phyloP scores from a whole-genome alignment of 2,888 invertebrate species.

The Sesia bembeciformis region DNA sequence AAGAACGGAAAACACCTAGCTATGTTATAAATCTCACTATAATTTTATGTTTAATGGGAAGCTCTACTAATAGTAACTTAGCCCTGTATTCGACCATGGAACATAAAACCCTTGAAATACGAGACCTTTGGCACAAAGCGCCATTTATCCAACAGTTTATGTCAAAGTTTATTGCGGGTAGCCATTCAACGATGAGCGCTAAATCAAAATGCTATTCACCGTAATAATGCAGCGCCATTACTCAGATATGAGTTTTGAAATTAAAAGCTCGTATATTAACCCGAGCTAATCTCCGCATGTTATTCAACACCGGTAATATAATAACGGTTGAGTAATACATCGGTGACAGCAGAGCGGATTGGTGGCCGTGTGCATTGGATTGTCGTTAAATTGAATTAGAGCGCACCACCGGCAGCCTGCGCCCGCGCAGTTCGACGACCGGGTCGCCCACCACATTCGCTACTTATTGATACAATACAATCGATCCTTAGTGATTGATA shows the following conservation, averaged over 20 bases:
- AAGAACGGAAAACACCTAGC: no score
- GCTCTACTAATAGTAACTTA: neutral
- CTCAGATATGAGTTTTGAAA: constrained; percentile 26
- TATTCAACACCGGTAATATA: constrained; percentile 26
- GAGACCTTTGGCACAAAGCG: constrained; percentile 27
- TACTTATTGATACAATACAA: constrained; percentile 63
- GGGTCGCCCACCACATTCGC: constrained; percentile 61
- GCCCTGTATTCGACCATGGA: constrained; percentile 1
- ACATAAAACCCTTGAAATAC: constrained; percentile 24
- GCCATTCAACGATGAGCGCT: constrained; percentile 23
- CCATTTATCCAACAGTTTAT: constrained; percentile 25
- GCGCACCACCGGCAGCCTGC: constrained; percentile 53
- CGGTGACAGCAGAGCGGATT: constrained; percentile 37
- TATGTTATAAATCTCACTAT: no score
- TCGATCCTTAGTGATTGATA: constrained; percentile 67
- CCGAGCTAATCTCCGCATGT: constrained; percentile 23
- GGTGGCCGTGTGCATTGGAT: constrained; percentile 46
- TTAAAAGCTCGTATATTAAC: constrained; percentile 21
- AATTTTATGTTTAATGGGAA: neutral
- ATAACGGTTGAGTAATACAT: constrained; percentile 36
- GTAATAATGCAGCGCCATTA: constrained; percentile 21
- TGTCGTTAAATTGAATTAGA: constrained; percentile 71
- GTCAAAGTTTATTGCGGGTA: constrained; percentile 12
- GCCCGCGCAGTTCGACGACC: constrained; percentile 74
- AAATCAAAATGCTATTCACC: constrained; percentile 27